Conservation (phyloP, 2,797 vertebrate genomes). For the Lates japonicus region DNA sequence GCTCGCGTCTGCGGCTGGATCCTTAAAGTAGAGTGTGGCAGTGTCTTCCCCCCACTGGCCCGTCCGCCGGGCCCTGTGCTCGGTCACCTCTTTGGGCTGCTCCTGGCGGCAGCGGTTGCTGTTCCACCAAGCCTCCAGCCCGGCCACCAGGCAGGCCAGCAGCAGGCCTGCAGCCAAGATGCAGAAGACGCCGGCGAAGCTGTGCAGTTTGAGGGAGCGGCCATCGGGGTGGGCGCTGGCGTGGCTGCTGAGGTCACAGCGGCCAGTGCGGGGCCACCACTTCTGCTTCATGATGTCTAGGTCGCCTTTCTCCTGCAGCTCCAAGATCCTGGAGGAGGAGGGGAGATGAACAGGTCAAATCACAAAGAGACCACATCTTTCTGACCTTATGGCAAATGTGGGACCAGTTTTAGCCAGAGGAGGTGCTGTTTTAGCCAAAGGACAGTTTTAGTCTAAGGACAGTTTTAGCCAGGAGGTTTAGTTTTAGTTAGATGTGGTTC, state of each 20-base stretch:
- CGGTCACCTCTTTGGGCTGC: constrained; percentile 97
- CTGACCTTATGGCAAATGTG: not conserved
- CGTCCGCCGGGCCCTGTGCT: constrained; percentile 84
- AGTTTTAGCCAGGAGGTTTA: too few species aligned
- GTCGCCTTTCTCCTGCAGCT: constrained; percentile 97
- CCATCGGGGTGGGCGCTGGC: constrained; percentile 90
- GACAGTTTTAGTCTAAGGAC: too few species aligned
- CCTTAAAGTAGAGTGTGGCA: constrained; percentile 90
- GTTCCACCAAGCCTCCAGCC: constrained; percentile 97
- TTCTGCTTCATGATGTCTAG: constrained; percentile 98
- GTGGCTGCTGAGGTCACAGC: constrained; percentile 93
- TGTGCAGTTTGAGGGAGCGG: constrained; percentile 97
- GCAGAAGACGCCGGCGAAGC: constrained; percentile 99
- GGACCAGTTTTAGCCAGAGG: too few species aligned
- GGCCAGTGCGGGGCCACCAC: constrained; percentile 97
- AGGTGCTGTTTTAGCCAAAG: too few species aligned
- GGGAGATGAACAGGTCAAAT: not conserved
- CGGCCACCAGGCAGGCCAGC: constrained; percentile 97
- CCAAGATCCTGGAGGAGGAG: constrained; percentile 90
- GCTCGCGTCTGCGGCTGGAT: constrained; percentile 85
- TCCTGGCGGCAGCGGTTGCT: constrained; percentile 96
- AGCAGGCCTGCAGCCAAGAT: constrained; percentile 97
- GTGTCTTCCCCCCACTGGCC: constrained; percentile 84
- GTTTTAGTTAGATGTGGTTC: too few species aligned
- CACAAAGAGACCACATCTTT: not conserved